Conservation (phyloP, 2,888 invertebrate species). For the Pristionchus maxplancki region DNA sequence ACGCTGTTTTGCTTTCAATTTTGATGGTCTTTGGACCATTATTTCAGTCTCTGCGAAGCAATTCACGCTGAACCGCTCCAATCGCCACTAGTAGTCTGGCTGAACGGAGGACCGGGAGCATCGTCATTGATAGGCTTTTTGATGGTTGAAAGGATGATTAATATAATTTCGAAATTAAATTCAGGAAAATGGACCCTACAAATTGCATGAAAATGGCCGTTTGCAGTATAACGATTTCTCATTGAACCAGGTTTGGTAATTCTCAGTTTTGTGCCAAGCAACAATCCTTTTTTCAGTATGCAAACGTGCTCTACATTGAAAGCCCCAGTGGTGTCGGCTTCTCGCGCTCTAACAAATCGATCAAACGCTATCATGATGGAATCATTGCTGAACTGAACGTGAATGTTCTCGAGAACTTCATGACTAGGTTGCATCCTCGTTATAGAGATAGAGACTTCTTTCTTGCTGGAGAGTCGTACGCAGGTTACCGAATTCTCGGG, state of each 20-base stretch:
- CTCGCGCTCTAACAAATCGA: neutral
- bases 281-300: neutral
- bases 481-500: too few relatives aligned
- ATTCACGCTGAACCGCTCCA: neutral
- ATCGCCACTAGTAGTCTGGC: neutral
- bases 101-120: neutral
- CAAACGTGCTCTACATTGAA: neutral
- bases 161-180: too few relatives aligned
- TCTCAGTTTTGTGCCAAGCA: neutral
- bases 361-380: neutral
- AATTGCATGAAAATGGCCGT: neutral
- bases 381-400: neutral
- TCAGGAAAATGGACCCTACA: neutral
- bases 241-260: neutral
- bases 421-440: neutral
- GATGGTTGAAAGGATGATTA: too few relatives aligned
- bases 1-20: neutral
- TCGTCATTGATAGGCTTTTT: neutral
- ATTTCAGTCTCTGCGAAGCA: neutral
- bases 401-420: neutral
- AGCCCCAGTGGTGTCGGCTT: neutral
- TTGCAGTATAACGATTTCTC: neutral
- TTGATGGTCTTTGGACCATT: too few relatives aligned
- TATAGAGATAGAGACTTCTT: neutral
- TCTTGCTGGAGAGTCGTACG: neutral